Conservation (phyloP, 2,113 vertebrate species). For the Hippocampus mohnikei region DNA sequence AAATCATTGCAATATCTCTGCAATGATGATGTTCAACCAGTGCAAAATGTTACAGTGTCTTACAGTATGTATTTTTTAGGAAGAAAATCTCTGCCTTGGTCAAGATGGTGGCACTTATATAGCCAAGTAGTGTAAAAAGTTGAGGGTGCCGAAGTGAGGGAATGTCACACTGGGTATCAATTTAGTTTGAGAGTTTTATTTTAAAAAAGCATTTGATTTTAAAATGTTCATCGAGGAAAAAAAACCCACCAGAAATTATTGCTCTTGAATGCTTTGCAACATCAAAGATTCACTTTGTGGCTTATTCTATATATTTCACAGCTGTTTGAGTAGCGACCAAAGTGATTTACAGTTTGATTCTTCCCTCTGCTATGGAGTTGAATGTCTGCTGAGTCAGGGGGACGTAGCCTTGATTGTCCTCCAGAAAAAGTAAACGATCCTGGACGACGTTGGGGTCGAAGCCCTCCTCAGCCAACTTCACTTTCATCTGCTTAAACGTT, state of each 20-base stretch:
- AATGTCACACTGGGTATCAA: not conserved
- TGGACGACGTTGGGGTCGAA: conserved; percentile 72
- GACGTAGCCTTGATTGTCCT: conserved; percentile 74
- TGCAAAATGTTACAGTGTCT: too few species aligned
- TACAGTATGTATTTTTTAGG: too few species aligned
- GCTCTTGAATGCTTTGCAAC: not conserved
- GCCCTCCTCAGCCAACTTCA: conserved; percentile 75
- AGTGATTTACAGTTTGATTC: conserved; percentile 56
- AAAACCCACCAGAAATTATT: not conserved
- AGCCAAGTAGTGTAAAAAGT: not conserved
- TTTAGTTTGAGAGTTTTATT: not conserved
- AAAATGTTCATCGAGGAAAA: not conserved
- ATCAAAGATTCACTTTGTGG: conserved; percentile 1
- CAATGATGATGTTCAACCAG: too few species aligned
- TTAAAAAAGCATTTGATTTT: not conserved
- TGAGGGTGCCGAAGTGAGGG: not conserved
- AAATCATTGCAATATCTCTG: too few species aligned
- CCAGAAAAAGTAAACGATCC: conserved; percentile 77
- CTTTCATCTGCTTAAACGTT: conserved; percentile 83
- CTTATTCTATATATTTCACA: conserved; percentile 3
- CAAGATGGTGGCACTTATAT: not conserved
- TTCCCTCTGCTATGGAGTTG: conserved; percentile 60
- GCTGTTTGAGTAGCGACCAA: not conserved
- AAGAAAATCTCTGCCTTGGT: too few species aligned
- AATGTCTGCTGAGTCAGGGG: conserved; percentile 78